Evolutionary conservation across 2,113 vertebrate species (phyloP), one percentile per base, ranked within the genome.

Genomic region (Corythaeola cristata): DNA sequence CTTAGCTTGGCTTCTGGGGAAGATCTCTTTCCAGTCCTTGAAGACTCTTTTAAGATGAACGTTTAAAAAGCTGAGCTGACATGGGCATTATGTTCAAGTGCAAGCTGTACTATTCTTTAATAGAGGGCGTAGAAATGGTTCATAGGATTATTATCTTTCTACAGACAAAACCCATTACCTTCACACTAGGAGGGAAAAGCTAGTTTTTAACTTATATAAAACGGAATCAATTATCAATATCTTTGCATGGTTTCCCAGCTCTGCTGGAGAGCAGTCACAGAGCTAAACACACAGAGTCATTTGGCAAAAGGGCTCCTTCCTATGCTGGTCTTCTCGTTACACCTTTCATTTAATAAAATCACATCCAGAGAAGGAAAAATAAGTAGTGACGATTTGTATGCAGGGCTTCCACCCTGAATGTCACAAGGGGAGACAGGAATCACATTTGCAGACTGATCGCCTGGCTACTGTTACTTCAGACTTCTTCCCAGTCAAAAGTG

Each of bases 11-110:
- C n/a, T 45, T 90, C 97, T 96, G 74, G 37, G 64, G 95, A 97
- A 97, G 96, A 96, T 96, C 93, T 96, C 71, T 95, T 97, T 44
- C 85, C 90, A 97, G 96, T 81, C 96, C 97, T 97, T 98, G 97
- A 98, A 98, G 97, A 94, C 39, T 96, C 94, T 94, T 97, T 96
- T 88, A 95, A 97, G 96, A 93, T 81, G 85, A 96, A 96, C 73
- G 93, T 96, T 97, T 86, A 97, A 97, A 96, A 97, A 90, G 90
- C 76, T 49, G 89, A 97, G 96, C 90, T 89, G 96, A 97, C 94
- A 90, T 37, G 63, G 95, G 95, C 88, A 93, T 87, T 86, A 81
- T 14, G n/a, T 93, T 93, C 86, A 93, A 90, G 95, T 84, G 95
- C 76, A 95, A 94, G 95, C 96, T 91, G 71, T 39, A 85, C 89